Evolutionary conservation across 2,113 vertebrate species (phyloP).

Genomic region (Varanus komodoensis): DNA sequence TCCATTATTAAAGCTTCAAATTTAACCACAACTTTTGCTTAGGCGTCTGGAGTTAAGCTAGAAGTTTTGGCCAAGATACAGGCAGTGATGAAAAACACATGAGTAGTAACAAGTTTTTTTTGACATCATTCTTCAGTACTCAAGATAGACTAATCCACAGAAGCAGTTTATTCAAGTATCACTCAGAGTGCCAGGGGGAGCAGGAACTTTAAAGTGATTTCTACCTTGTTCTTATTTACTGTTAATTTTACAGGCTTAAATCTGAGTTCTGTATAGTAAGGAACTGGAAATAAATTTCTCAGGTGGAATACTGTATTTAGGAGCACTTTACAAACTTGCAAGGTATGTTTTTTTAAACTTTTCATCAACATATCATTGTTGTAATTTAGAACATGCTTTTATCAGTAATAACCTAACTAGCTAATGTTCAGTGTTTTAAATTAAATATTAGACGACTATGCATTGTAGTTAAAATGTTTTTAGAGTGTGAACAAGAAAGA

Average conservation of each 20-base stretch:
- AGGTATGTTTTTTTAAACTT: constrained; percentile 75
- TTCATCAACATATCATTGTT: constrained; percentile 39
- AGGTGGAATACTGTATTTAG: constrained; percentile 74
- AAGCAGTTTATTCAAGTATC: constrained; percentile 82
- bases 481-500: constrained; percentile 31
- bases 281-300: constrained; percentile 64
- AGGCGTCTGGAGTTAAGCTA: constrained; percentile 84
- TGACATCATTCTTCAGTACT: constrained; percentile 84
- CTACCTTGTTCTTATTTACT: constrained; percentile 35
- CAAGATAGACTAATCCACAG: constrained; percentile 84
- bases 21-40: constrained; percentile 79
- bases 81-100: constrained; percentile 93
- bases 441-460: constrained; percentile 18
- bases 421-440: constrained; percentile 31
- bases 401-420: constrained; percentile 37
- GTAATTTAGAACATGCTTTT: constrained; percentile 41
- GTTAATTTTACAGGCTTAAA: constrained; percentile 54
- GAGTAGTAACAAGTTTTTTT: constrained; percentile 86
- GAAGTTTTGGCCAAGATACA: constrained; percentile 88
- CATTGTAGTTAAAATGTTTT: constrained; percentile 53
- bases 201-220: constrained; percentile 66
- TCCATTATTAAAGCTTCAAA: constrained; percentile 76
- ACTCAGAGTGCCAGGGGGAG: constrained; percentile 80
- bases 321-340: constrained; percentile 67
- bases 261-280: constrained; percentile 44